These are phyloP conservation scores for Microplitis deprimator DNA, from an alignment of 2,888 invertebrate genomes.

Conservation along the genomic window DNA sequence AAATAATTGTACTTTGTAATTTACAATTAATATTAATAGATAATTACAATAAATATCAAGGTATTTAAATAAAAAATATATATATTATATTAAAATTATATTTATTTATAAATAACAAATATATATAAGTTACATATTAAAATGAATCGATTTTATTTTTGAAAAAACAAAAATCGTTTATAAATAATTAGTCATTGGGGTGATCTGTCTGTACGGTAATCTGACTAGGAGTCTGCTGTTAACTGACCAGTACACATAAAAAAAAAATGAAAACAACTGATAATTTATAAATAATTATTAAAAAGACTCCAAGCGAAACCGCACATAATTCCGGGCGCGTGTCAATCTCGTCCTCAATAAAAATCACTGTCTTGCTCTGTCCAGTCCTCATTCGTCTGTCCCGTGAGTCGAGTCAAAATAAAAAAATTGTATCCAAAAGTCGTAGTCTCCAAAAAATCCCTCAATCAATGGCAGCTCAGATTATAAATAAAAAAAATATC, in stretches of 20 bases:
- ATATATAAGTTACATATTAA: slow-evolving; percentile 64
- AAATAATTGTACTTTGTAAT: not conserved
- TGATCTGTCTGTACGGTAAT: slow-evolving; percentile 55
- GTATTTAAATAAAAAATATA: slow-evolving; percentile 46
- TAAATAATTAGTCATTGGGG: slow-evolving; percentile 64
- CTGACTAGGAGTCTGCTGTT: slow-evolving; percentile 59
- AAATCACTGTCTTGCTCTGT: no score
- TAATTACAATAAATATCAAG: slow-evolving; percentile 30
- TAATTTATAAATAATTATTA: not conserved
- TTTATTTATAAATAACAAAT: slow-evolving; percentile 66
- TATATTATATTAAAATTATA: slow-evolving; percentile 54
- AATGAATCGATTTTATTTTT: slow-evolving; percentile 49
- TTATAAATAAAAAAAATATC: no score
- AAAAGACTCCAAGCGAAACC: not conserved
- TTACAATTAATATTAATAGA: not conserved
- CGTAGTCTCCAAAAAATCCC: no score
- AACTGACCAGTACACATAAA: slow-evolving; percentile 26
- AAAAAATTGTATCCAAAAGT: no score
- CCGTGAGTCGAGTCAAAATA: no score
- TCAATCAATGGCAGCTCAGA: no score
- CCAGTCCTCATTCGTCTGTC: no score
- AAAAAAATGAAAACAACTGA: not conserved
- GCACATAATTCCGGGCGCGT: not conserved
- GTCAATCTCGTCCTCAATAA: not conserved
- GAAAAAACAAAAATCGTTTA: slow-evolving; percentile 41